These are phyloP conservation scores for Strigops habroptila DNA, from an alignment of 2,113 vertebrate species.

Conservation along the genomic window DNA sequence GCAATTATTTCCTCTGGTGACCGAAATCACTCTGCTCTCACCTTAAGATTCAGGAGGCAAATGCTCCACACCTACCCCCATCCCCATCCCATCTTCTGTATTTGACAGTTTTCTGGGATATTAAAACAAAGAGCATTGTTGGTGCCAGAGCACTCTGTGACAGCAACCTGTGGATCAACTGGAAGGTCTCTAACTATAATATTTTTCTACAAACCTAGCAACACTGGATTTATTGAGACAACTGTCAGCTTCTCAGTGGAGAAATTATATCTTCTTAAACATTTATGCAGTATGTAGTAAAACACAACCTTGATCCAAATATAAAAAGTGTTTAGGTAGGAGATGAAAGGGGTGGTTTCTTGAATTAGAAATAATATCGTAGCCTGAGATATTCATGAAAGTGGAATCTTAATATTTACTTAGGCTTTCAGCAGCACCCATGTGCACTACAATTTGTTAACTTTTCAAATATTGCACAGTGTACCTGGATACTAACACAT, in stretches of 20 bases:
- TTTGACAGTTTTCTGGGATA: not conserved
- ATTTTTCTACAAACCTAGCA: not conserved
- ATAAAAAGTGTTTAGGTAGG: conserved; percentile 16
- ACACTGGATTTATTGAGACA: not conserved
- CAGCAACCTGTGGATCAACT: not conserved
- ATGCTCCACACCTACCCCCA: not conserved
- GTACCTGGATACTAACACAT: not conserved
- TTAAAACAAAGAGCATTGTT: not conserved
- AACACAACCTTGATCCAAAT: conserved; percentile 37
- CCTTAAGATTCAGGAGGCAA: not conserved
- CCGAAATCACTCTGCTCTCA: not conserved
- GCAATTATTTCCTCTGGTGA: not conserved
- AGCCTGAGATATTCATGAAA: not conserved
- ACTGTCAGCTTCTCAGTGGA: not conserved
- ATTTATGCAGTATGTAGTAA: not conserved
- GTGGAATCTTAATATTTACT: conserved; percentile 45
- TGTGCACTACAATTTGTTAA: not conserved
- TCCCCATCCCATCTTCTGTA: not conserved
- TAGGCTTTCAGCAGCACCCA: not conserved
- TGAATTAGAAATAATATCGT: conserved; percentile 23
- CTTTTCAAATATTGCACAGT: not conserved
- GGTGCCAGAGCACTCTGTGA: not conserved
- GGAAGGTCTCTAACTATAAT: not conserved
- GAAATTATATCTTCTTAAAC: not conserved
- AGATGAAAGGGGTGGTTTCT: conserved; percentile 25